Percentiles rank a stretch among this genome's conserved stretches.
phyloP scores from a whole-genome alignment of 2,888 invertebrate genomes.

The Andrena marginata region DNA sequence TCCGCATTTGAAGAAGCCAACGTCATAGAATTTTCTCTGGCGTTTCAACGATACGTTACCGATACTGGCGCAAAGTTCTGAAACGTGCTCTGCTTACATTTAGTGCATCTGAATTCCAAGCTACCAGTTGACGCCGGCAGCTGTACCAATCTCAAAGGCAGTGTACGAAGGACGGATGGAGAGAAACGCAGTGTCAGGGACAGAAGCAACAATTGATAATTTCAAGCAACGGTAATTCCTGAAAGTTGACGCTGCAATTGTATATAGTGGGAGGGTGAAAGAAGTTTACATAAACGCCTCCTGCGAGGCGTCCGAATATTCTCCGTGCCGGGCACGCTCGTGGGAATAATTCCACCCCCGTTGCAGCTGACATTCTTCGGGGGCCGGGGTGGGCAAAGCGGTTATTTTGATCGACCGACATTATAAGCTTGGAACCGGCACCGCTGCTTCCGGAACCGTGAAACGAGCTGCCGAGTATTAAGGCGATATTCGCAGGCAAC shows the following conservation, averaged over 20 bases:
- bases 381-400: constrained; percentile 27
- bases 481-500: constrained; percentile 50
- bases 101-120: too few relatives aligned
- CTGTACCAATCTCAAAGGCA: too few relatives aligned
- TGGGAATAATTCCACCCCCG: constrained; percentile 72
- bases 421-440: constrained; percentile 60
- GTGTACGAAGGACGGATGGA: too few relatives aligned
- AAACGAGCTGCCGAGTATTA: constrained; percentile 73
- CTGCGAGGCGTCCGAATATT: constrained; percentile 77
- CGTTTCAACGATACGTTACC: too few relatives aligned
- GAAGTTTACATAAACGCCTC: constrained; percentile 31
- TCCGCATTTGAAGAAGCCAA: too few relatives aligned
- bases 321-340: constrained; percentile 71
- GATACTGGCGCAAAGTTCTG: too few relatives aligned
- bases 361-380: constrained; percentile 61
- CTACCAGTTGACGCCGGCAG: too few relatives aligned
- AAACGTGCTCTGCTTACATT: too few relatives aligned
- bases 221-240: neutral
- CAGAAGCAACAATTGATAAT: neutral
- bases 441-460: constrained; percentile 70
- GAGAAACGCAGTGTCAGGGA: too few relatives aligned
- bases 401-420: constrained; percentile 69
- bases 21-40: too few relatives aligned
- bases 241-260: constrained; percentile 26
- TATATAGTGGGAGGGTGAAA: constrained; percentile 3